These are phyloP conservation scores for Zenarchopterus dispar DNA, from an alignment of 2,797 vertebrate species.

Conservation along the genomic window DNA sequence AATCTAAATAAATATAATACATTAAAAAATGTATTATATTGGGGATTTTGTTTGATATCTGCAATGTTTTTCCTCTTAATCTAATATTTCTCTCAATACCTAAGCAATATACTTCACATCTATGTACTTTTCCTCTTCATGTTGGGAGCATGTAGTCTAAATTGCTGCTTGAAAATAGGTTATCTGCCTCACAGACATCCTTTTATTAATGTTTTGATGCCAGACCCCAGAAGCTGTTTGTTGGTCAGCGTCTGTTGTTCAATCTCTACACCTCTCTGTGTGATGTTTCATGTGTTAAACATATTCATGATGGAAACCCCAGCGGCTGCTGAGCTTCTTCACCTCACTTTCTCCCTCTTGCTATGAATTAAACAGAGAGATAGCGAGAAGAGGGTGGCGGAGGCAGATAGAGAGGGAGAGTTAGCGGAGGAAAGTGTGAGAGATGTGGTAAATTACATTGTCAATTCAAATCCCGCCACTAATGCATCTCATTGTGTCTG, in stretches of 20 bases:
- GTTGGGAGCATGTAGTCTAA: background rate
- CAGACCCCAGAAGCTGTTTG: slow-evolving; percentile 30
- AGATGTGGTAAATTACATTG: slow-evolving; percentile 93
- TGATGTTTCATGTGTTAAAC: slow-evolving; percentile 74
- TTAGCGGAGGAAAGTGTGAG: slow-evolving; percentile 46
- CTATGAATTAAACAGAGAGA: slow-evolving; percentile 88
- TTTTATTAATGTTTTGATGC: slow-evolving; percentile 32
- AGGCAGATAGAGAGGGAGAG: slow-evolving; percentile 68
- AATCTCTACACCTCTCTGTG: slow-evolving; percentile 28
- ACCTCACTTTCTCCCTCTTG: slow-evolving; percentile 71
- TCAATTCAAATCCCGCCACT: slow-evolving; percentile 89
- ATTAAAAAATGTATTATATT: too few species aligned
- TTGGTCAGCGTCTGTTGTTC: slow-evolving; percentile 42
- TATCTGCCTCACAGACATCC: background rate
- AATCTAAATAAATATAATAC: too few species aligned
- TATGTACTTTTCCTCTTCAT: background rate
- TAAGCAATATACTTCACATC: background rate
- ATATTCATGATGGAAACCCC: slow-evolving; percentile 80
- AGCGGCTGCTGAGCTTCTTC: slow-evolving; percentile 54
- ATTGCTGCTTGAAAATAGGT: slow-evolving; percentile 17
- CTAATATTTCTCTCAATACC: too few species aligned
- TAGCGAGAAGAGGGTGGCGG: slow-evolving; percentile 67
- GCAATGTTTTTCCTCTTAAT: too few species aligned
- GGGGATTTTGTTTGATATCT: too few species aligned
- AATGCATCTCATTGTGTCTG: slow-evolving; percentile 93